A percentile compares a stretch with the other conserved stretches of the same genome.
Conservation (phyloP, 2,113 vertebrate genomes). For the Pollachius pollachius region DNA sequence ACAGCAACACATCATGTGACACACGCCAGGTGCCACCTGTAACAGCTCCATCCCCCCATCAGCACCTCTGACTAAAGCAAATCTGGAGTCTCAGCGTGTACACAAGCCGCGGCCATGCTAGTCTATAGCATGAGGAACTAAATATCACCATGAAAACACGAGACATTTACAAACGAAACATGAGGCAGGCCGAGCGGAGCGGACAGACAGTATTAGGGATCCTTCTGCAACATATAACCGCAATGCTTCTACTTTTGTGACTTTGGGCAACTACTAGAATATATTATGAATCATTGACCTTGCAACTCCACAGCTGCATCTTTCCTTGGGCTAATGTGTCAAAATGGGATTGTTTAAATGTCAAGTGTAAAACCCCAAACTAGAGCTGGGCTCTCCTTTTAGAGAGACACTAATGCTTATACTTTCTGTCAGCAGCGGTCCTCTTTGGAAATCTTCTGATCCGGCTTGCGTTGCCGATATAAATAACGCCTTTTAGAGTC, state of each 20-base stretch:
- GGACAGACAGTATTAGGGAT: too few species aligned
- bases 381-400: neutral
- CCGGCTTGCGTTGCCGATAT: too few species aligned
- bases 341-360: conserved; percentile 12
- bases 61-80: conserved; percentile 21
- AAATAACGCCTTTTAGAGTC: neutral
- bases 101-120: conserved; percentile 14
- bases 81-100: conserved; percentile 10
- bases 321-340: neutral
- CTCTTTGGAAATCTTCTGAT: too few species aligned
- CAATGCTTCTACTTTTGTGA: neutral
- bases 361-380: conserved; percentile 12
- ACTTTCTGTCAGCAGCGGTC: conserved; percentile 14
- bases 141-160: neutral
- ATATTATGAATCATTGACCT: neutral
- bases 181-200: too few species aligned
- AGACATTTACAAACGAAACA: neutral
- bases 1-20: conserved; percentile 43
- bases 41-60: conserved; percentile 48
- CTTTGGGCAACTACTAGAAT: neutral
- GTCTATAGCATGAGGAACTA: conserved; percentile 1
- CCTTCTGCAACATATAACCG: too few species aligned
- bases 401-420: neutral
- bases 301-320: conserved; percentile 1
- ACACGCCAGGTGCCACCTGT: conserved; percentile 50